Base-by-base conservation (phyloP, 2,888 invertebrate genomes). In the Hydropsyche betteni region DNA sequence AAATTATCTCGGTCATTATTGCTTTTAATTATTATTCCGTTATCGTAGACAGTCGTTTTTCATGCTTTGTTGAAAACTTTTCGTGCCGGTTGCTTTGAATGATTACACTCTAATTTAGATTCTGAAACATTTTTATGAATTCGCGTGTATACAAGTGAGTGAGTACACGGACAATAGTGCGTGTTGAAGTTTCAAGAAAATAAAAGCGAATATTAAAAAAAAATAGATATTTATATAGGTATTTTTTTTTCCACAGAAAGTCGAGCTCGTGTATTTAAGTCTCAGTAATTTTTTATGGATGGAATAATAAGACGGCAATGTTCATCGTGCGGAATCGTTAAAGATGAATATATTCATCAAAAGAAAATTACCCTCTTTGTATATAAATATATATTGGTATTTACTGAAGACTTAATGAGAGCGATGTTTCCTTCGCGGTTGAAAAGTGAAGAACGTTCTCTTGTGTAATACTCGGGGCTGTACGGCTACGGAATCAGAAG, bases 1-100 rank as follows among this genome's bases (percentile, higher is more conserved):
- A 74, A 74, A 74, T 61, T 74, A 64, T 74, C 24, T 38, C 38
- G 38, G 36, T 64, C 34, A 74, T 74, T 74, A 74, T 50, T n/a
- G 61, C 51, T 64, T 38, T 74, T 74, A 38, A 74, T 74, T 68
- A 68, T 74, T 50, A 61, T 68, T 44, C 64, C 33, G 64, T 74
- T 64, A 50, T 74, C 51, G 68, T 64, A 51, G 64, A 64, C 50
- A 64, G 64, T 52, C 61, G 61, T 50, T 73, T 73, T 58, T 73
- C 58, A 61, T 44, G 64, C 61, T 64, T 74, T 64, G 68, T 74
- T 74, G 61, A 33, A 74, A 74, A 61, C 38, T 61, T 44, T 64
- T 68, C 61, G n/a, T 58, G 58, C 58, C 16, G 58, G 58, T 58
- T 16, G 14, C 24, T 14, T 58, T 58, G 58, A 58, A 58, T 58